Base-by-base conservation (phyloP, 2,888 invertebrate species). In the Ellobium chinense region DNA sequence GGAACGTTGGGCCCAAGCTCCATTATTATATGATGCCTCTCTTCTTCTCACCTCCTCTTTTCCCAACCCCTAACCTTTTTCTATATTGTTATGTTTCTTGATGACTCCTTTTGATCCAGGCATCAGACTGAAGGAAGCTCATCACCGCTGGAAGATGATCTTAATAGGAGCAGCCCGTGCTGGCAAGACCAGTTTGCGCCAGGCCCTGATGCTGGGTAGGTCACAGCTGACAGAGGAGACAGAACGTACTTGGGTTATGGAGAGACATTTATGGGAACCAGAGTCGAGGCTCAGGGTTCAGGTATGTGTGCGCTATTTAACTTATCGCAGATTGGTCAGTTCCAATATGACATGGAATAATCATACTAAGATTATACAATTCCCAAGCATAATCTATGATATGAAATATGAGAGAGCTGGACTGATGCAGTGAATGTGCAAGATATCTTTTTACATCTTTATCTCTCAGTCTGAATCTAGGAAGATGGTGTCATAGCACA, bases 221-320 rank as follows among this genome's bases (percentile, higher is more conserved):
- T 89, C 91, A 7, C 85, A 86, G 72, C 87, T 91, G 34, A 89
- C 91, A 7, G 86, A 81, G 14, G 89, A 88, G 66, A 85, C 89
- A 82, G 91, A 91, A 77, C 82, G 91, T n/a, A 91, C 91, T 1
- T 90, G 90, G 90, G 91, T 91, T 1, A 85, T 91, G 83, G 91
- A 91, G 66, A 84, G 89, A 54, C 90, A 90, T 76, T 84, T 91
- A 7, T 91, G 91, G 91, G 91, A 91, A 74, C 91, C 91, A 0
- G 88, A 89, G 63, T 87, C 89, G 1, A 85, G 87, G n/a, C 81
- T 90, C 14, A 76, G 90, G 24, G 87, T 91, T 24, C 90, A 84
- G 78, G 79, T 74, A 54, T 34, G 60, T 1, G 18, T 7, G 7
- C 18, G 7, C 18, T 46, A 12, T 46, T 46, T 46, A n/a, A n/a